These are phyloP conservation scores for Capreolus pygargus DNA, from an alignment of 2,113 vertebrate species.

Conservation along the genomic window DNA sequence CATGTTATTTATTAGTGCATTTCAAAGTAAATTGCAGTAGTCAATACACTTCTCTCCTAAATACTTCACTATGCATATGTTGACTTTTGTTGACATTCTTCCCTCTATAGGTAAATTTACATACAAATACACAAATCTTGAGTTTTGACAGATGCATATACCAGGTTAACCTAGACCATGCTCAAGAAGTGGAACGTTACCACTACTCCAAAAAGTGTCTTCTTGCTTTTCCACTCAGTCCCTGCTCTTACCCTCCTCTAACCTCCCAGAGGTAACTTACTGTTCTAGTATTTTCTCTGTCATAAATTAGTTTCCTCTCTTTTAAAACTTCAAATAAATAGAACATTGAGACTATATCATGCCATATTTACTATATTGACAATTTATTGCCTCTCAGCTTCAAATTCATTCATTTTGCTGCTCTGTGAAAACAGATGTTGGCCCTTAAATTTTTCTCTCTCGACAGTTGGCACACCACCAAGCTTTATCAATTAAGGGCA, in stretches of 20 bases:
- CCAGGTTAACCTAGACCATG: background rate
- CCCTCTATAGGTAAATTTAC: background rate
- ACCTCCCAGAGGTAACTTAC: background rate
- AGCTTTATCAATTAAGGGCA: background rate
- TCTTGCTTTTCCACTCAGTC: background rate
- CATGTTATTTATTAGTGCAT: background rate
- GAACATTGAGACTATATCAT: background rate
- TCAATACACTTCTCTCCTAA: background rate
- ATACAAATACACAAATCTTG: background rate
- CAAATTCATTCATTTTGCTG: background rate
- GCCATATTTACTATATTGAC: background rate
- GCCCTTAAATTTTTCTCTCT: background rate
- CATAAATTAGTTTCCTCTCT: background rate
- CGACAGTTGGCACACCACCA: background rate
- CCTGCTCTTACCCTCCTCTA: background rate
- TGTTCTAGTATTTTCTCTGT: background rate
- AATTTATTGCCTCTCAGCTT: background rate
- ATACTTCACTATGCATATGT: background rate
- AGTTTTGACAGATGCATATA: background rate
- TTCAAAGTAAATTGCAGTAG: conserved; percentile 2
- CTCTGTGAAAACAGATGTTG: background rate
- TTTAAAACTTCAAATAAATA: background rate
- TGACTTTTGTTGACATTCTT: background rate
- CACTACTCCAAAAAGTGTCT: background rate
- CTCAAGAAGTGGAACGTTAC: background rate